Evolutionary conservation across 2,797 vertebrate species (phyloP), one percentile per base, ranked within the genome.

Genomic region (Hemitrygon akajei): DNA sequence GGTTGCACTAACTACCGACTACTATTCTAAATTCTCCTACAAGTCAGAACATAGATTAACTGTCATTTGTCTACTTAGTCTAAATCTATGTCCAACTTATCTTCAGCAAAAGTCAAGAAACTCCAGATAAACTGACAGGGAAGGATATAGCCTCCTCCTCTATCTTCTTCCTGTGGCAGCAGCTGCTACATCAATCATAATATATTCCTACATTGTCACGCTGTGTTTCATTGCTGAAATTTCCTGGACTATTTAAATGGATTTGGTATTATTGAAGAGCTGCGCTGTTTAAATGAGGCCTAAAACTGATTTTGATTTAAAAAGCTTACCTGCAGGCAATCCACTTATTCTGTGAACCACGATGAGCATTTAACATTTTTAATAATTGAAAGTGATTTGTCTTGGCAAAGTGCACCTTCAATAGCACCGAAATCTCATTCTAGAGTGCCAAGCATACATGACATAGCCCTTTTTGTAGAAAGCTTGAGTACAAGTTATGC

Each of bases 11-110:
- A 75, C 91, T 47, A 30, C 69, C 30, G 40, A 76, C 37, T n/a
- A 11, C 69, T 75, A 75, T 76, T 76, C 73, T 76, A 93, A 56
- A 93, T 75, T 76, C 71, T 93, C 91, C 91, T 47, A 16, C 73
- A 76, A 76, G 91, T 93, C 91, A 93, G 69, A 73, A 93, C 91
- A 93, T 93, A 93, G 91, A 93, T 93, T 93, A 93, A 76, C 91
- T 93, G 73, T 93, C 91, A 93, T 93, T 76, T 93, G 71, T 93
- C 91, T 93, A 40, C 37, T 93, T 93, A 75, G 91, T 93, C 40
- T 93, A 75, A 93, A 93, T 93, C 73, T 93, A 93, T 93, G 91
- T 93, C 91, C 69, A 69, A 93, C 71, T 75, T 93, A 71, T 93
- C 71, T 58, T 93, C 73, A 93, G 69, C 56, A 93, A 93, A 93